Evolutionary conservation across 2,113 vertebrate genomes (phyloP).

Genomic region (Callochromis pleurospilus): DNA sequence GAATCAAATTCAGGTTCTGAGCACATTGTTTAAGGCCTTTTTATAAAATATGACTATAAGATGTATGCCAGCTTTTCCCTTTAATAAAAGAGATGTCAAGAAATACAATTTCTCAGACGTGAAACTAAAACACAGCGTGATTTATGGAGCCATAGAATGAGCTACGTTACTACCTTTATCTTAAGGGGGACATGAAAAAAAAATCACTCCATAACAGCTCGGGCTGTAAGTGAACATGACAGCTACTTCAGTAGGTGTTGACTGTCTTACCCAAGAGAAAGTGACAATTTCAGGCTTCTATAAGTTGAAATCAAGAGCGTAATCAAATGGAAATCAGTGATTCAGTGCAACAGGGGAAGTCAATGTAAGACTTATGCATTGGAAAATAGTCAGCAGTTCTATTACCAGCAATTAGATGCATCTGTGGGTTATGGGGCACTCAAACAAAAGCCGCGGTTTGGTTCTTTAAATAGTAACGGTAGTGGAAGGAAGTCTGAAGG

Average conservation of each 20-base stretch:
- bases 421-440: neutral
- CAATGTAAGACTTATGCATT: neutral
- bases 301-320: neutral
- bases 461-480: neutral
- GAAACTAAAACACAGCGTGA: neutral
- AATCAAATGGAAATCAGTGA: neutral
- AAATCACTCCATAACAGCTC: neutral
- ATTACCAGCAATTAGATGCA: neutral
- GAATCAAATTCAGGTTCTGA: neutral
- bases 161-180: neutral
- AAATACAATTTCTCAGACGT: neutral
- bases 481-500: conserved; percentile 18
- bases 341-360: neutral
- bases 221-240: neutral
- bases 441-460: neutral
- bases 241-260: neutral
- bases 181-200: neutral
- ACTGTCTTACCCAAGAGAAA: neutral
- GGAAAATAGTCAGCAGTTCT: neutral
- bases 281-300: neutral
- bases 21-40: neutral
- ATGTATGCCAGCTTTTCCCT: neutral
- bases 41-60: neutral
- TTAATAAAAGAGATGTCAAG: neutral
- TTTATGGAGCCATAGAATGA: neutral